Conservation (phyloP, 35 echinoderm and acorn worm genomes). For the Ophioderma brevispina region DNA sequence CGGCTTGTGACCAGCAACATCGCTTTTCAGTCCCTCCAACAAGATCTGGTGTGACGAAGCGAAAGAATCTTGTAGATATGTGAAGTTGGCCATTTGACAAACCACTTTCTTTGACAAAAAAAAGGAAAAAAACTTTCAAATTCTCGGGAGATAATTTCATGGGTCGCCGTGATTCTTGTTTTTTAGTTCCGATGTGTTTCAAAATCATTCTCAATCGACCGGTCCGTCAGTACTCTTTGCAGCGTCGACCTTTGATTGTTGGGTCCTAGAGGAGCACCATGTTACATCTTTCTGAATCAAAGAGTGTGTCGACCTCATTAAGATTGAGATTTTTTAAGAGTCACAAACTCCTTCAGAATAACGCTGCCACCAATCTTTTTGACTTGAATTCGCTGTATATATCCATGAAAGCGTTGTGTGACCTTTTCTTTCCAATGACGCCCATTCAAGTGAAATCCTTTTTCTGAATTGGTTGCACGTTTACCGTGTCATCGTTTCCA, state of each 20-base stretch:
- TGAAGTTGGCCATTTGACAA: background rate
- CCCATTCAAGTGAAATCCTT: background rate
- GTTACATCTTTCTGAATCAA: background rate
- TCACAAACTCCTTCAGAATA: background rate
- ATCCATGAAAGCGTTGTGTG: background rate
- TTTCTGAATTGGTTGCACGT: background rate
- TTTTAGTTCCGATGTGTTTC: background rate
- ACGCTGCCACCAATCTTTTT: background rate
- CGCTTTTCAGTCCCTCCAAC: conserved; percentile 3
- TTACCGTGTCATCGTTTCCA: background rate
- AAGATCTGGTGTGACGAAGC: background rate
- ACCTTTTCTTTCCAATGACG: background rate
- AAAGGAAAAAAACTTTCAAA: background rate
- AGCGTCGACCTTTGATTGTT: background rate
- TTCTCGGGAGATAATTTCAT: background rate
- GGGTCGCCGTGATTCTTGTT: background rate
- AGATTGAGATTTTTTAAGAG: background rate
- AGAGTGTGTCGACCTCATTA: background rate
- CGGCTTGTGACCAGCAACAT: background rate
- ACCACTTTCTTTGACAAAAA: background rate
- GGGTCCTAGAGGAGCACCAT: background rate
- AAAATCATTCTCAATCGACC: background rate
- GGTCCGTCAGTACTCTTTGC: background rate
- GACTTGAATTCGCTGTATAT: background rate
- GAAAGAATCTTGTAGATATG: conserved; percentile 8